Conservation (phyloP, 2,888 invertebrate genomes). For the Meandrusa payeni region DNA sequence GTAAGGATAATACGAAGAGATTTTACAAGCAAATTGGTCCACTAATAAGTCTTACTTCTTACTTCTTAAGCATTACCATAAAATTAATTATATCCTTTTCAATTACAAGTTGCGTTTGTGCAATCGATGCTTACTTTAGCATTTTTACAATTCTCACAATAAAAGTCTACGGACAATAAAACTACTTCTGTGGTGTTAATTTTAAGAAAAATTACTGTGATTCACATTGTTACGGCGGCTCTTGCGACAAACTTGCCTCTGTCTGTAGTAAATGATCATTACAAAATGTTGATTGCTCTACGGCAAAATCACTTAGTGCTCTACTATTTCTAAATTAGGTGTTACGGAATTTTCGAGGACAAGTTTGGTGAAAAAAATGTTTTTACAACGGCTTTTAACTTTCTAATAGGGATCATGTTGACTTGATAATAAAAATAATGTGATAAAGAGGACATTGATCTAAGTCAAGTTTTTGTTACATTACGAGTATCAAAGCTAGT, state of each 20-base stretch:
- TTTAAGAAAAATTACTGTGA: constrained; percentile 14
- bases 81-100: no score
- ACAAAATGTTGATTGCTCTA: constrained; percentile 17
- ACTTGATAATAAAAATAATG: no score
- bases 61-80: no score
- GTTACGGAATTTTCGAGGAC: constrained; percentile 18
- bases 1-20: no score
- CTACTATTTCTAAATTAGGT: constrained; percentile 16
- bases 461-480: no score
- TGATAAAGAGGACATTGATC: no score
- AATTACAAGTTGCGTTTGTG: no score
- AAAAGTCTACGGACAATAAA: constrained; percentile 5
- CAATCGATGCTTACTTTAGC: background rate
- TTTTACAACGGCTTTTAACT: background rate
- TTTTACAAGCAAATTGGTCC: no score
- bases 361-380: constrained; percentile 3
- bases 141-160: constrained; percentile 1
- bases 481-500: no score
- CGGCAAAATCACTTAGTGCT: constrained; percentile 9
- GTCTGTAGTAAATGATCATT: constrained; percentile 12
- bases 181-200: constrained; percentile 7
- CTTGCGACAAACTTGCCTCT: constrained; percentile 18
- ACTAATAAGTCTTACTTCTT: no score
- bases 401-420: no score
- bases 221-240: constrained; percentile 14